phyloP scores from a whole-genome alignment of 1,140 invertebrate species.

The Elymnias hypermnestra region DNA sequence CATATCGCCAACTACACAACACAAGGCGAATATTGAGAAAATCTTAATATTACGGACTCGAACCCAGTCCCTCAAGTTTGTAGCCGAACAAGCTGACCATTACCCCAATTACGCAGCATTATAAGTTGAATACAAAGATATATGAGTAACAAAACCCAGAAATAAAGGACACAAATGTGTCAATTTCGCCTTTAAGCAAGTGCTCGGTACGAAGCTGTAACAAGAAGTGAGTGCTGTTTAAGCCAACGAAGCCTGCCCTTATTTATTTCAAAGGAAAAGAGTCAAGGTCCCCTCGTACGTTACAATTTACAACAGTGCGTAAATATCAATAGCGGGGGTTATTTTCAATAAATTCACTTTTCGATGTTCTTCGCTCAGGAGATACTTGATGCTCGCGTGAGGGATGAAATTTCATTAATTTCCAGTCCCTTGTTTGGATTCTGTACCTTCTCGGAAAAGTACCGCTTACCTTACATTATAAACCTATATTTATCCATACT shows the following conservation, averaged over 20 bases:
- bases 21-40: too few relatives aligned
- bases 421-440: conserved; percentile 10
- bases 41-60: too few relatives aligned
- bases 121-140: not conserved
- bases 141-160: not conserved
- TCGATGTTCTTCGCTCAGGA: conserved; percentile 8
- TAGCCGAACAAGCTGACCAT: too few relatives aligned
- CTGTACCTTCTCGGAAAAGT: conserved; percentile 1
- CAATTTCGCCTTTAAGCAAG: not conserved
- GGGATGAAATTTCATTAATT: conserved; percentile 18
- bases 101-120: too few relatives aligned
- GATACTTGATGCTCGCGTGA: conserved; percentile 6
- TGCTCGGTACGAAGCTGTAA: not conserved
- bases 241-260: not conserved
- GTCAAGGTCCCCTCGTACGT: not conserved
- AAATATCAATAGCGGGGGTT: conserved; percentile 16
- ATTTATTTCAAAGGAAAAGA: not conserved
- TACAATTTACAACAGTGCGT: conserved; percentile 13
- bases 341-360: conserved; percentile 22
- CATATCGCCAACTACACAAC: too few relatives aligned
- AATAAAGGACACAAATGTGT: not conserved
- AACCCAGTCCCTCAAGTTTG: too few relatives aligned
- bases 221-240: not conserved
- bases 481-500: too few relatives aligned
- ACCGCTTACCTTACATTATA: not conserved